Evolutionary conservation across 1,140 invertebrate species (phyloP).

Genomic region (Panagrolaimus sp.): DNA sequence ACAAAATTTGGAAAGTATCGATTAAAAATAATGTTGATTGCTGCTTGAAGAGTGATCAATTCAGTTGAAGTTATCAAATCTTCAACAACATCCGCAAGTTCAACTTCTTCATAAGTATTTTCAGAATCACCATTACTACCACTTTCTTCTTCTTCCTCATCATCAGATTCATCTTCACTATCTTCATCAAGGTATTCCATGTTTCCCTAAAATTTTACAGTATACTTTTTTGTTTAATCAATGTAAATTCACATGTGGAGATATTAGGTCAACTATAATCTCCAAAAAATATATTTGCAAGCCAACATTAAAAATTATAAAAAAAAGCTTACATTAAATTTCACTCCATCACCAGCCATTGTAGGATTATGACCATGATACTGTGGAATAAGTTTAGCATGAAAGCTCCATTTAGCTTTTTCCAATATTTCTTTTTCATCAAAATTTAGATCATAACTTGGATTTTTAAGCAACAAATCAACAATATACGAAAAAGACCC

Average conservation of each 20-base stretch:
- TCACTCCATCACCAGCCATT: too few relatives aligned
- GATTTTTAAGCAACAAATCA: not conserved
- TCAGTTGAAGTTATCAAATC: not conserved
- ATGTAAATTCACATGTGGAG: too few relatives aligned
- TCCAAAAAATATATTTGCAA: too few relatives aligned
- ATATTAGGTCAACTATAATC: not conserved
- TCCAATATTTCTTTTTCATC: not conserved
- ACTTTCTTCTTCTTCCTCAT: not conserved
- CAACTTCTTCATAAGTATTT: not conserved
- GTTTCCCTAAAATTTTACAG: too few relatives aligned
- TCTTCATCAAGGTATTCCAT: too few relatives aligned
- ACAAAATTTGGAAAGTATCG: not conserved
- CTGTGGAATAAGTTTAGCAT: not conserved
- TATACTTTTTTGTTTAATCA: too few relatives aligned
- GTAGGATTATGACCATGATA: too few relatives aligned
- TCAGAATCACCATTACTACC: not conserved
- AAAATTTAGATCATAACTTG: not conserved
- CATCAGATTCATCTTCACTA: too few relatives aligned
- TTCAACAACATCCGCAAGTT: not conserved
- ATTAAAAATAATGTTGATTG: not conserved
- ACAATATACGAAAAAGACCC: not conserved
- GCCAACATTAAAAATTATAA: too few relatives aligned
- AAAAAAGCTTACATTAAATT: too few relatives aligned
- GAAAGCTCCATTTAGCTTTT: not conserved
- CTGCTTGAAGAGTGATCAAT: not conserved